Conservation (phyloP, 2,888 invertebrate genomes). For the Frankliniella fusca region DNA sequence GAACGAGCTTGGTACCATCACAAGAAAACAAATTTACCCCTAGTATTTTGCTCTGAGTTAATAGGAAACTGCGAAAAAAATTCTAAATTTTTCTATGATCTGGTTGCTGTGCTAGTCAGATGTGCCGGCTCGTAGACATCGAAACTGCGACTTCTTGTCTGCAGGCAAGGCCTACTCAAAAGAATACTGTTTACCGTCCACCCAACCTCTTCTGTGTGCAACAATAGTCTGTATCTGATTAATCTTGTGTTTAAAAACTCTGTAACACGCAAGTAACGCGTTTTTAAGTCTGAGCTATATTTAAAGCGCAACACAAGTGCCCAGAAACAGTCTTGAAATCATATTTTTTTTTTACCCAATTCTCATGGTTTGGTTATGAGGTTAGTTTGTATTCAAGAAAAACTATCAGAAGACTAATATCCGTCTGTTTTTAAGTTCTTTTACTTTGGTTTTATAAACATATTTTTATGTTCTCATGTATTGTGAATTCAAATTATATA, state of each 20-base stretch:
- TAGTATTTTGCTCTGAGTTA: not conserved
- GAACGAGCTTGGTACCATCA: not conserved
- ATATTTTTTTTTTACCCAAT: not conserved
- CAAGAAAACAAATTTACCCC: not conserved
- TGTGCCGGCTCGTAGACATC: not conserved
- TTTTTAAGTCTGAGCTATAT: too few relatives aligned
- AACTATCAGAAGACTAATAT: too few relatives aligned
- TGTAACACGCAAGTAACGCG: too few relatives aligned
- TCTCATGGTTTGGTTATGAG: not conserved
- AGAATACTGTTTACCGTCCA: slow-evolving; percentile 11
- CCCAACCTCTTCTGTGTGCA: not conserved
- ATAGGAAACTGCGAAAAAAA: too few relatives aligned
- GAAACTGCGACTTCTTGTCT: not conserved
- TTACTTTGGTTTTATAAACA: not conserved
- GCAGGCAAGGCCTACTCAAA: slow-evolving; percentile 21
- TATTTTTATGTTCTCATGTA: not conserved
- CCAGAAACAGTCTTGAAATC: not conserved
- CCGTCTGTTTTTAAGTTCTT: not conserved
- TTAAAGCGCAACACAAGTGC: too few relatives aligned
- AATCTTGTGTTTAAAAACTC: too few relatives aligned
- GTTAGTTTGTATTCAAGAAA: not conserved
- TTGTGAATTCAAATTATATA: not conserved
- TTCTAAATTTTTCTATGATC: too few relatives aligned
- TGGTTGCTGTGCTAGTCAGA: not conserved
- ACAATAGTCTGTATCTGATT: too few relatives aligned